A percentile compares a stretch with the other conserved stretches of the same genome.
Evolutionary conservation across 2,888 invertebrate genomes (phyloP).

Genomic region (Drosophila lacicola): DNA sequence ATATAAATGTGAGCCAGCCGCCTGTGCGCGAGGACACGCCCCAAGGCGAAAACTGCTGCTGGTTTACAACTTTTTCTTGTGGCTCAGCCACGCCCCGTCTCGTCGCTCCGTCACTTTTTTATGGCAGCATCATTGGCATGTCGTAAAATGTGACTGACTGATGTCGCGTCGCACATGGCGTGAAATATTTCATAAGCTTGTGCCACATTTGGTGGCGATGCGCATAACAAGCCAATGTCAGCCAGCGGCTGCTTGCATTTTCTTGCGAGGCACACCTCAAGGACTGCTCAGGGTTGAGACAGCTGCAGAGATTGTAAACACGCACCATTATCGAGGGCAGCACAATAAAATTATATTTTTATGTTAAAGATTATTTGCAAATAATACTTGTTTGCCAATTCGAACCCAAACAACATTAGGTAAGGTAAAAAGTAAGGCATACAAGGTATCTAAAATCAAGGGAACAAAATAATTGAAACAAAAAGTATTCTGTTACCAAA

Average conservation of each 20-base stretch:
- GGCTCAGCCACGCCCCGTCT: neutral
- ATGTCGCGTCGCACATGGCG: slow-evolving; percentile 47
- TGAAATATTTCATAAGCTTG: slow-evolving; percentile 67
- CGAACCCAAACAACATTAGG: too few species aligned
- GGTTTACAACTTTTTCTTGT: slow-evolving; percentile 48
- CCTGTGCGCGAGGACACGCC: neutral
- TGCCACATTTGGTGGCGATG: slow-evolving; percentile 69
- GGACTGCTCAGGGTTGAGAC: slow-evolving; percentile 19
- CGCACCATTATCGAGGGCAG: slow-evolving; percentile 19
- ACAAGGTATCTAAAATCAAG: too few species aligned
- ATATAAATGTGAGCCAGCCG: slow-evolving; percentile 29
- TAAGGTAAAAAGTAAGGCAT: too few species aligned
- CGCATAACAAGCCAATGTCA: slow-evolving; percentile 62
- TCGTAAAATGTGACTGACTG: slow-evolving; percentile 75
- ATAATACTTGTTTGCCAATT: neutral
- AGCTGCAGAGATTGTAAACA: slow-evolving; percentile 70
- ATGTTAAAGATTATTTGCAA: neutral
- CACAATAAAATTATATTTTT: neutral
- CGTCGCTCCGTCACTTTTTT: slow-evolving; percentile 45
- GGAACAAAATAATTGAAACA: too few species aligned
- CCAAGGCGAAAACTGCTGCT: slow-evolving; percentile 14
- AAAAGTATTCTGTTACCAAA: too few species aligned
- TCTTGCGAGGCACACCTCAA: slow-evolving; percentile 23
- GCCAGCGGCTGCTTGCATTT: slow-evolving; percentile 53
- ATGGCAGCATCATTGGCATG: slow-evolving; percentile 76